A percentile compares a stretch with the other conserved stretches of the same genome.
phyloP scores from a whole-genome alignment of 2,113 vertebrate genomes.

The Heptranchias perlo region DNA sequence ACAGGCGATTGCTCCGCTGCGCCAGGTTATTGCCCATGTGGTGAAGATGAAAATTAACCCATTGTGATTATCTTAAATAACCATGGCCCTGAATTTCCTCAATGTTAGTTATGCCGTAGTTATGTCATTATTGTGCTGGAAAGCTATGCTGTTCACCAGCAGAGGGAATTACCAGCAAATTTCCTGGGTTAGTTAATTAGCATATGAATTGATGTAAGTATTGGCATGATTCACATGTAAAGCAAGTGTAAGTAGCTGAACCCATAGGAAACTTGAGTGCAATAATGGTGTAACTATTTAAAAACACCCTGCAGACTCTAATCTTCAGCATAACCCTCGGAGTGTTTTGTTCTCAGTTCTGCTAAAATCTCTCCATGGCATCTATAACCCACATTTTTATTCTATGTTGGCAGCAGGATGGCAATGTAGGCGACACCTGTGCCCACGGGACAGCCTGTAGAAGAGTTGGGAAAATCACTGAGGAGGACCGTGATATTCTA shows the following conservation, averaged over 20 bases:
- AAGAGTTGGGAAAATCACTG: not conserved
- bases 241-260: not conserved
- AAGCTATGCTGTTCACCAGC: not conserved
- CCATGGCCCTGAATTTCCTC: too few relatives aligned
- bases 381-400: not conserved
- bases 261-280: not conserved
- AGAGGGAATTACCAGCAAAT: not conserved
- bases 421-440: not conserved
- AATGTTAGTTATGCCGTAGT: too few relatives aligned
- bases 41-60: too few relatives aligned
- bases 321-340: not conserved
- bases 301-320: not conserved
- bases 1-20: too few relatives aligned
- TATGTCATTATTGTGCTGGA: not conserved
- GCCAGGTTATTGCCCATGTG: too few relatives aligned
- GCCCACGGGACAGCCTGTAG: not conserved
- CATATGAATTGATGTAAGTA: not conserved
- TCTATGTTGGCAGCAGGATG: not conserved
- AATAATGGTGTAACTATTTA: not conserved
- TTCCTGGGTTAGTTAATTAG: not conserved
- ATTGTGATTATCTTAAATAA: too few relatives aligned
- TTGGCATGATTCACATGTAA: not conserved
- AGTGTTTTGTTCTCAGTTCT: not conserved
- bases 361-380: not conserved
- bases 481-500: not conserved